Conservation (phyloP, 2,888 invertebrate genomes). For the Plagodis pulveraria region DNA sequence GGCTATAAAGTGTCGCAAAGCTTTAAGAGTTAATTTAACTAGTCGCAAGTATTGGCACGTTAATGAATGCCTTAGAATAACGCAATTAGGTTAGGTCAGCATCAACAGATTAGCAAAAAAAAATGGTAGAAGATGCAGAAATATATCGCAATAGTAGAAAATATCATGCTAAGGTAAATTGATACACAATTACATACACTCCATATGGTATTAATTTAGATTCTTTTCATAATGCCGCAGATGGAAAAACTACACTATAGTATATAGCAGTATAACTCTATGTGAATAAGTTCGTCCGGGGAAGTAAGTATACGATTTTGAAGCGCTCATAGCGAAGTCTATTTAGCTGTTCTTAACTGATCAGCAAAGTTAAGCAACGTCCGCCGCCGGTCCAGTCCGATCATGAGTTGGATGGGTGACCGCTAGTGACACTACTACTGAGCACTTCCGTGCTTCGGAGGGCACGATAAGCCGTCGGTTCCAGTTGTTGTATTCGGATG, state of each 20-base stretch:
- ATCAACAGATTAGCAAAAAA: conserved; percentile 20
- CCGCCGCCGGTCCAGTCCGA: too few species aligned
- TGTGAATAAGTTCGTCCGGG: too few species aligned
- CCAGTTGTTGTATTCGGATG: too few species aligned
- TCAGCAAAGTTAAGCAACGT: too few species aligned
- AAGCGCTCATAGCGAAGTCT: too few species aligned
- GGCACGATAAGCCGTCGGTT: too few species aligned
- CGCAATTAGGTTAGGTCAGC: conserved; percentile 53
- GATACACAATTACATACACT: not conserved
- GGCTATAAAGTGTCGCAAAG: conserved; percentile 2
- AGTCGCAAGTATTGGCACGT: conserved; percentile 23
- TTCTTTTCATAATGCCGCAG: conserved; percentile 7
- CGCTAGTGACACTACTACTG: too few species aligned
- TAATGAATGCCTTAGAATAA: conserved; percentile 43
- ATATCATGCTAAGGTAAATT: conserved; percentile 7
- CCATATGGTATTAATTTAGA: conserved; percentile 10
- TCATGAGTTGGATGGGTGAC: too few species aligned
- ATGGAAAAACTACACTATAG: not conserved
- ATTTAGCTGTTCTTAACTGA: too few species aligned
- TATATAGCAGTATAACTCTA: too few species aligned
- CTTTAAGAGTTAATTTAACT: conserved; percentile 5
- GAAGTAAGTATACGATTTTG: too few species aligned
- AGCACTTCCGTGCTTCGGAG: too few species aligned
- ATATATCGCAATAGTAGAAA: conserved; percentile 4
- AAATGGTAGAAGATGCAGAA: not conserved